Evolutionary conservation across 30 jellyfish, hydroid and myxozoan species (phyloP), one percentile per base, ranked within the genome.

Genomic region (Aurelia aurita complex sp. Pacific): DNA sequence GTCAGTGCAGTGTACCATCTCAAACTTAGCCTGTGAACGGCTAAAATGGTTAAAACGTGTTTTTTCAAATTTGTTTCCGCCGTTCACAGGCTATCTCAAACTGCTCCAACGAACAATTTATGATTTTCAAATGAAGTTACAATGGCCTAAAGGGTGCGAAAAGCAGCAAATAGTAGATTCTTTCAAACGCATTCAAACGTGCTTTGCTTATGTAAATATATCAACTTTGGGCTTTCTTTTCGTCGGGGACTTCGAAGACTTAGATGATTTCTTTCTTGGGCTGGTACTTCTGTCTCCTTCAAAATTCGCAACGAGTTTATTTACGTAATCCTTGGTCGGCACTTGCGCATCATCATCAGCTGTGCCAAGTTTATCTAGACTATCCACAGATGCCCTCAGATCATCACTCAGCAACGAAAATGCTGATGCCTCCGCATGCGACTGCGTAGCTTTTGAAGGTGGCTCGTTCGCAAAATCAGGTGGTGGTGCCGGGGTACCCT

Each of bases 321-420:
- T 85, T 12, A 85, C 95, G 38, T 13, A 85, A 8, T 85, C 86
- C 54, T 81, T 81, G 34, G 73, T 81, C 34, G 91, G 91, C 36
- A 54, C 43, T 32, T 66, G 75, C 55, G 67, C 10, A 1, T 85
- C 79, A 10, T 76, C 95, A 2, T 64, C 79, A 6, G 54, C 33
- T 2, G n/a, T 55, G 13, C 95, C 95, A 8, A 75, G 66, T 13
- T 54, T 85, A 34, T 72, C 72, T 23, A 85, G 81, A 51, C 74
- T 78, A 10, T 85, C 95, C 60, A 68, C 51, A 1, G 95, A 85
- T 19, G 95, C 95, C 18, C 95, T 68, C 0, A 85, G 50, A 18
- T 85, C 95, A 59, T 81, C 91, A 29, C 91, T 81, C 18, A 81
- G 83, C 77, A 81, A 29, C 69, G 91, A 67, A 42, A 81, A 81